Base-by-base conservation (phyloP, 2,113 vertebrate genomes). In the Urocolius indicus region DNA sequence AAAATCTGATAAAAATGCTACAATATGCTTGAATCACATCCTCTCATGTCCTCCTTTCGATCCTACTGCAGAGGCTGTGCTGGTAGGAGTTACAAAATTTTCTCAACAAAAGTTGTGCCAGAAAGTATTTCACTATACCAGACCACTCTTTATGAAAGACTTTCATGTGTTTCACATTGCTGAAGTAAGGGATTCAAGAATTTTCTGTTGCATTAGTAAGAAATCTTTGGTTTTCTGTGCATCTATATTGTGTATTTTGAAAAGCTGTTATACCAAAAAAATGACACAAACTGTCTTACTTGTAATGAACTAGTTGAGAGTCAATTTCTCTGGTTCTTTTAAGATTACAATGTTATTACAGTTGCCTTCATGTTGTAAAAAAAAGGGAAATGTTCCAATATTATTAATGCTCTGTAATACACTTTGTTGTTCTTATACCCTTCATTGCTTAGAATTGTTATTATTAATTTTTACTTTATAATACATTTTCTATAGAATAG, bases 231-330 rank as follows among this genome's bases (percentile, higher is more conserved):
- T 72, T 52, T 55, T 51, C 30, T 71, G 5, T 45, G 26, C 4
- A 32, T 51, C 12, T 59, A 2, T 49, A 5, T 55, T 43, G 13
- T 17, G 5, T 18, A 22, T 45, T 59, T 72, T 14, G 5, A 27
- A 15, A 41, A 41, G 38, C 38, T 41, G 38, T 19, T 6, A 3
- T n/a, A 38, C 18, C 7, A 48, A 72, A 54, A 36, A 34, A 6
- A 0, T 8, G 32, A 5, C 23, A n/a, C 8, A 49, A 58, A 41
- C 30, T 5, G 3, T 20, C 6, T 3, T 49, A 4, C 6, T 83
- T 75, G 36, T 48, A 84, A 52, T 85, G 46, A 88, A 41, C 6
- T 11, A 4, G 1, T 17, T 87, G 9, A 54, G 6, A 78, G 14
- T 32, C 13, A 61, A 13, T 84, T 86, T 81, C 27, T 84, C 15